Base-by-base conservation (phyloP, 2,797 vertebrate genomes). In the Lerista edwardsae region DNA sequence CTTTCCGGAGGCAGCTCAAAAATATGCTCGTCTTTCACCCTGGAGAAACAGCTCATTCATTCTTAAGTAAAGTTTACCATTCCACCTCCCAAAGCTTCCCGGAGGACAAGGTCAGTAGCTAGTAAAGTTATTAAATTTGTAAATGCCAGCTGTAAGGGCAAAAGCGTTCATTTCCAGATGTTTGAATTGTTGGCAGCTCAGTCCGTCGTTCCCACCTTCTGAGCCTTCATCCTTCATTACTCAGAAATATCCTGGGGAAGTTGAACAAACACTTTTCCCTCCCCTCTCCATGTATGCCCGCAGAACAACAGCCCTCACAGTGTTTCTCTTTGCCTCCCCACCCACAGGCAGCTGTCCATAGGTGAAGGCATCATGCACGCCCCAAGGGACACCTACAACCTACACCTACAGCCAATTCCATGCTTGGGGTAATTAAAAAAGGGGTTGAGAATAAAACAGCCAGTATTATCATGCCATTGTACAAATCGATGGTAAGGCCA, bases 1-100 rank as follows among this genome's bases (percentile, higher is more conserved):
- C 39, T 82, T 84, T 89, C 36, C 39, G 84, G 72, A 82, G 11
- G 75, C 75, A 51, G 36, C 73, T 6, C 69, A 7, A 79, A 80
- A 85, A 82, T 3, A 67, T 55, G 23, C 0, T 72, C 82, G 6
- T 39, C 34, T 87, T 62, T 87, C 88, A 75, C 39, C 27, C 10
- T 44, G n/a, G 34, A 90, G 62, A 75, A 79, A 57, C 77, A 55
- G 87, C 75, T 84, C n/a, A 77, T 82, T 69, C 0, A 0, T 59
- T 39, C 14, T 27, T 55, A 82, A 90, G n/a, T 73, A 80, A 78
- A 19, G 68, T 3, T 86, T 84, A 77, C 51, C 31, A 59, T 69
- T 77, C 21, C 34, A 78, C 15, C 19, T 82, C 5, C n/a, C 12
- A 75, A 31, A 41, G 7, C 21, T 61, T 71, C 75, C 55, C 15